Base-by-base conservation (phyloP, 2,797 vertebrate genomes). In the Gephyroberyx darwinii region DNA sequence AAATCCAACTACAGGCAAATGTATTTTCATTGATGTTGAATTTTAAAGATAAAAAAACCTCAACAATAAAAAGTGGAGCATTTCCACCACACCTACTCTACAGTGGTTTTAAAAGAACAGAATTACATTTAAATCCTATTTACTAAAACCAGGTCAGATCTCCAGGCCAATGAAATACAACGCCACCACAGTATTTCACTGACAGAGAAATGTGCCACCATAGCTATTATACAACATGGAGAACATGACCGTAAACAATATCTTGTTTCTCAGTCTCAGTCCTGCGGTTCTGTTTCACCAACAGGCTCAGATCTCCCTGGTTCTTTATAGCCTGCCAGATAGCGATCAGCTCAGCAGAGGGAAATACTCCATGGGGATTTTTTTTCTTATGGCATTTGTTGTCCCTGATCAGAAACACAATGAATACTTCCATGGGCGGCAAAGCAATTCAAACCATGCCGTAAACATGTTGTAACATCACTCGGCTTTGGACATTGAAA, bases 131-230 rank as follows among this genome's bases (percentile, higher is more conserved):
- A 54, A 75, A 69, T 37, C 58, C 33, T 75, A 56, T 70, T 81
- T 83, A 80, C 66, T 71, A 58, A 73, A 88, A 89, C 84, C 69
- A 84, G 86, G 85, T 90, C 86, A 85, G 78, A 75, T 88, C 85
- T 83, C 86, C 78, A 67, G 82, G 61, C 80, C 84, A 58, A 50
- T 56, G 26, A 82, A 79, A 51, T 50, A 56, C 47, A 73, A 50
- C 65, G 65, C 45, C 74, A 63, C 62, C 70, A 43, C 72, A 55
- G 35, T 64, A 66, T 76, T 72, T 77, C 66, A 65, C 65, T 1
- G 13, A 66, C 52, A 78, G 1, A 63, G 54, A 66, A 82, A 77
- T 71, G 80, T 69, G 73, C 69, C 52, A 45, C 67, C 43, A 64
- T 53, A 59, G 65, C 74, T 69, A 66, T 76, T 51, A 2, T 60